Evolutionary conservation across 2,888 invertebrate genomes (phyloP).

Genomic region (Hirudinaria manillensis): DNA sequence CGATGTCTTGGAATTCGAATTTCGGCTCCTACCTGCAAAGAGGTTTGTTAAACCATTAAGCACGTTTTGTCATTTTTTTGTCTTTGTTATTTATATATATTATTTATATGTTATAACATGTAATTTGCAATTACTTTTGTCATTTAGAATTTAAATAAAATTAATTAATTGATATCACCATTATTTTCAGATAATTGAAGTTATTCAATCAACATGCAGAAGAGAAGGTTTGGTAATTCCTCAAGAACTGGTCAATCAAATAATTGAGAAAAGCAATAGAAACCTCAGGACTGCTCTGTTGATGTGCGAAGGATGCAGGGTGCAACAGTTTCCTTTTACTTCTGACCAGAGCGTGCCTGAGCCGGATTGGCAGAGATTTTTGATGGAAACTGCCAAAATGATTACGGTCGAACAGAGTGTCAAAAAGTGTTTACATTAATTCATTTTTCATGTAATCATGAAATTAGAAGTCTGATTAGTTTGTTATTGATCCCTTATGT

Average conservation of each 20-base stretch:
- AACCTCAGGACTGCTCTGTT: conserved; percentile 86
- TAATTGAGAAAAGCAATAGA: conserved; percentile 73
- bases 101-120: too few species aligned
- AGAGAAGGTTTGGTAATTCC: conserved; percentile 73
- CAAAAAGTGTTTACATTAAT: conserved; percentile 53
- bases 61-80: background rate
- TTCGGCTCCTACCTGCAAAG: conserved; percentile 73
- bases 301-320: conserved; percentile 83
- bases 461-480: too few species aligned
- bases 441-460: background rate
- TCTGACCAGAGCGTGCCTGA: conserved; percentile 73
- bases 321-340: conserved; percentile 74
- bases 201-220: conserved; percentile 50
- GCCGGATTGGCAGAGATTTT: conserved; percentile 86
- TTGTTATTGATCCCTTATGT: too few species aligned
- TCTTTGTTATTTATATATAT: background rate
- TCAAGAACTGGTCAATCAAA: conserved; percentile 67
- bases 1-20: conserved; percentile 87
- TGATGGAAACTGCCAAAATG: conserved; percentile 77
- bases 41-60: conserved; percentile 59
- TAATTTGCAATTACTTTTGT: background rate
- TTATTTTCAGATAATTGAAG: conserved; percentile 45
- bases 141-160: background rate
- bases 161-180: background rate
- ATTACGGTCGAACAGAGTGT: conserved; percentile 82